Evolutionary conservation across 1,140 invertebrate genomes (phyloP), one percentile per base, ranked within the genome.

Genomic region (Atopsyche davidsoni): DNA sequence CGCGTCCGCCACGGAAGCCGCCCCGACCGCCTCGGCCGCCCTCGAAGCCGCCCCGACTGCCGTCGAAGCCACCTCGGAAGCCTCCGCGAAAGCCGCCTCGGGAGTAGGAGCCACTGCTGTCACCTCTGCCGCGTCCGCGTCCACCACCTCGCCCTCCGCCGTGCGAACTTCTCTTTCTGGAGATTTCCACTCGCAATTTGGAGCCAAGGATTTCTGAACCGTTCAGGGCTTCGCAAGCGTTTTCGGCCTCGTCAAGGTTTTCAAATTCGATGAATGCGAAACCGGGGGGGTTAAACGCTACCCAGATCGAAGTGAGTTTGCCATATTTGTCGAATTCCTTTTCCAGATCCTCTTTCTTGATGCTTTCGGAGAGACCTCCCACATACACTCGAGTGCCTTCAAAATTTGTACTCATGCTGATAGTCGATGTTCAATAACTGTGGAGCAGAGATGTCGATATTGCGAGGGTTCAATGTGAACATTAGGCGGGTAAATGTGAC

Each of bases 191-290:
- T 46, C 42, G 77, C 45, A 90, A 73, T 60, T 87, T 88, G 49
- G 83, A 83, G 52, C 87, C 87, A 70, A 87, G 70, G 55, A 89
- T 77, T 61, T 86, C 86, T 52, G 82, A 82, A 51, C 93, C 93
- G 73, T 98, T 95, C 63, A 97, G 78, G 59, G 81, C 87, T 68
- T 86, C 86, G 66, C 91, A 92, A 24, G 94, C 92, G 68, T 93
- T 85, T 67, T 95, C 89, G 21, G 95, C 95, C 75, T 98, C 93
- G 64, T 90, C 84, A 62, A 83, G 79, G 69, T 94, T 93, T 72
- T 94, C 88, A 78, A 96, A 99, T 74, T 98, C 95, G 63, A 99
- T 89, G 78, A 99, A 99, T 42, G 96, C 96, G 78, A 99, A 99
- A 58, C 94, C 60, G 85, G 90, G 57, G 90, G 93, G 77, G 60